Conservation (phyloP, 2,113 vertebrate species). For the Larimichthys crocea region DNA sequence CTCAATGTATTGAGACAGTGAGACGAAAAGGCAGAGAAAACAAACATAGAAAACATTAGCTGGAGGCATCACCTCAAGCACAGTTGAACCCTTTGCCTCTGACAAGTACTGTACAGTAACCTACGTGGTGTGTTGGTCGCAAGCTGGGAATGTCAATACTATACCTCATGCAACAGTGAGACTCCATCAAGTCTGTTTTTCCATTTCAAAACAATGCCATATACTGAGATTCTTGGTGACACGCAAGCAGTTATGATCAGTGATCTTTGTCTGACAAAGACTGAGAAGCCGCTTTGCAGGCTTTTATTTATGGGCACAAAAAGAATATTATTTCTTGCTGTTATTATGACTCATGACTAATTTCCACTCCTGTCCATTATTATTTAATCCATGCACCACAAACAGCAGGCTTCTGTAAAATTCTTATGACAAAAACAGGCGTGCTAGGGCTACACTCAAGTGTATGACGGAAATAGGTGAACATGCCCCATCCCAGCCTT, state of each 20-base stretch:
- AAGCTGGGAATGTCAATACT: neutral
- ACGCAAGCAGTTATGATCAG: neutral
- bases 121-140: neutral
- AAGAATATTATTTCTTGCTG: neutral
- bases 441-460: neutral
- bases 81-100: neutral
- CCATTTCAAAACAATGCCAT: neutral
- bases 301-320: neutral
- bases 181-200: constrained; percentile 5
- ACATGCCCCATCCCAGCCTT: neutral
- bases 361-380: constrained; percentile 10
- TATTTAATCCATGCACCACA: constrained; percentile 6
- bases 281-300: neutral
- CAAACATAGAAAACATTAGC: neutral
- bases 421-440: neutral
- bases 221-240: neutral
- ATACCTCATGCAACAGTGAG: neutral
- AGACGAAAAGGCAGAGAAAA: neutral
- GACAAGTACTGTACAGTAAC: neutral
- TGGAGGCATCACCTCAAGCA: neutral
- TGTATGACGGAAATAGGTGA: neutral
- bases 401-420: neutral
- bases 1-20: neutral
- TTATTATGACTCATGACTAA: neutral
- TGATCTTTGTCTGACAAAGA: neutral